Base-by-base conservation (phyloP, 1,140 invertebrate genomes). In the Rhynchophorus ferrugineus region DNA sequence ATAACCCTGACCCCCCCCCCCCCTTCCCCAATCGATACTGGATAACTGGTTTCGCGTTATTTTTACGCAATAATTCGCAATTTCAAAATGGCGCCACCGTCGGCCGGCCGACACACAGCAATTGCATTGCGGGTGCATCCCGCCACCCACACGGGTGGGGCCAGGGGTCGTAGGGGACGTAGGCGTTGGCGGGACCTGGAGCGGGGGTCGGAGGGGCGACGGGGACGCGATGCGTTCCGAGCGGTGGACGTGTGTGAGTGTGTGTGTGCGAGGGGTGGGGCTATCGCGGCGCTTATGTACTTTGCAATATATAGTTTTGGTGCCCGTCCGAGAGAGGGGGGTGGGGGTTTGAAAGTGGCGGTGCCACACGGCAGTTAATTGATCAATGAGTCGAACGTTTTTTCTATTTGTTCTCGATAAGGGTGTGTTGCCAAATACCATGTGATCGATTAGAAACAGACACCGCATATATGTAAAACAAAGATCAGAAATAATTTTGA, bases 21-120 rank as follows among this genome's bases (percentile, higher is more conserved):
- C n/a, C n/a, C n/a, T n/a, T n/a, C n/a, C n/a, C n/a, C n/a, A n/a
- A n/a, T n/a, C n/a, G n/a, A n/a, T n/a, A n/a, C n/a, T n/a, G n/a
- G n/a, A n/a, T n/a, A n/a, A n/a, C n/a, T n/a, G n/a, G n/a, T n/a
- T n/a, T n/a, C n/a, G n/a, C n/a, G n/a, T n/a, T n/a, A 38, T 38
- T 38, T 38, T 38, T 38, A 38, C 37, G 37, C 37, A 38, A 38
- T 38, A 38, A 29, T 53, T 46, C 36, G 24, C 35, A 39, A 46
- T 46, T 55, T 44, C 56, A 58, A 58, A 58, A 58, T 58, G 56
- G 56, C 56, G 56, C 22, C 34, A 34, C 16, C 22, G 49, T 44
- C 33, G 33, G 8, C 18, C 13, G n/a, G 37, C 24, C 24, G 24
- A 29, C 24, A 29, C 24, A 19, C 37, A 6, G 37, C 37, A 19